Evolutionary conservation across 2,113 vertebrate genomes (phyloP).

Genomic region (Passer domesticus): DNA sequence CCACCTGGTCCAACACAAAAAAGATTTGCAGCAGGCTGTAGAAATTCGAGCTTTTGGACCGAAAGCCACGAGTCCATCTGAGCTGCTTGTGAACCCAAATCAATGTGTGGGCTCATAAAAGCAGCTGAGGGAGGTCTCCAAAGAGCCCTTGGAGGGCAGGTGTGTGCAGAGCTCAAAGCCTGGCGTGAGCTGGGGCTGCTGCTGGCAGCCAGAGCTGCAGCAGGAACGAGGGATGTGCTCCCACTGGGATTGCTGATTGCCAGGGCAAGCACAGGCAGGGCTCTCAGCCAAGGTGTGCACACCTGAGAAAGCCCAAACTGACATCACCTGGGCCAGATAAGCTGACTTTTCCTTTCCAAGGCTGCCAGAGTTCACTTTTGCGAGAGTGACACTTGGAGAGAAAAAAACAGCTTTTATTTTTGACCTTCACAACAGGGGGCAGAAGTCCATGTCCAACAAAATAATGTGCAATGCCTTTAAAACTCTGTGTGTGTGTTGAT

Average conservation of each 20-base stretch:
- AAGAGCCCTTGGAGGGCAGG: neutral
- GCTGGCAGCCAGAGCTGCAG: fast-evolving
- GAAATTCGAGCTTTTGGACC: neutral
- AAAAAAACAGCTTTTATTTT: neutral
- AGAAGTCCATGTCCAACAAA: neutral
- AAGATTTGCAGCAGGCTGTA: neutral
- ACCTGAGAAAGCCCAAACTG: neutral
- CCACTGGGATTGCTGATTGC: fast-evolving
- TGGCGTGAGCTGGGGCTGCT: fast-evolving
- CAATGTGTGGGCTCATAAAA: fast-evolving
- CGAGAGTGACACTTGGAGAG: neutral
- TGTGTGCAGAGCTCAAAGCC: fast-evolving
- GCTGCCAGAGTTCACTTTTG: neutral
- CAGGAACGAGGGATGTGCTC: fast-evolving
- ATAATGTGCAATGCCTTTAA: neutral
- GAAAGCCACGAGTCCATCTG: neutral
- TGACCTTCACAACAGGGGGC: neutral
- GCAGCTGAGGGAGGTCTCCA: neutral
- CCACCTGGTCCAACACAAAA: neutral
- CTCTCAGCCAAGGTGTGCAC: neutral
- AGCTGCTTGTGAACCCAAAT: neutral
- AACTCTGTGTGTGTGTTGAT: neutral
- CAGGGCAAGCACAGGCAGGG: neutral
- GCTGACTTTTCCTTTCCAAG: neutral
- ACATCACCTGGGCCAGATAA: neutral